phyloP scores from a whole-genome alignment of 2,113 vertebrate genomes.

The Anseranas semipalmata region DNA sequence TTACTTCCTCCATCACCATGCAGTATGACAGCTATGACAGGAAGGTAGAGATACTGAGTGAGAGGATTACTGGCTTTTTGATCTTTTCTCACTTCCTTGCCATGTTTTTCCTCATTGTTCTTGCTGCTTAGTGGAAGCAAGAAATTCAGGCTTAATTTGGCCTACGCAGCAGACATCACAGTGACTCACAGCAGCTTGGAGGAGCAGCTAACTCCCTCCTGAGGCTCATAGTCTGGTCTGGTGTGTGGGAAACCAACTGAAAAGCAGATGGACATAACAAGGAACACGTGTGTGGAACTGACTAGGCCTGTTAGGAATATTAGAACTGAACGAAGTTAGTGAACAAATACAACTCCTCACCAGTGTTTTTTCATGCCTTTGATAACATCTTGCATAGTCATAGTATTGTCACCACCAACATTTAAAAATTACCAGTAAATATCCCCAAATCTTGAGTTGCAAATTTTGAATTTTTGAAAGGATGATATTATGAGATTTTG shows the following conservation, averaged over 20 bases:
- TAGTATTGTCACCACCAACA: not conserved
- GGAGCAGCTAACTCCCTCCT: conserved; percentile 25
- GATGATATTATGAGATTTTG: not conserved
- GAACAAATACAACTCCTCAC: not conserved
- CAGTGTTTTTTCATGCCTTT: not conserved
- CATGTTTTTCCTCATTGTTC: not conserved
- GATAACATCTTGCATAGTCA: not conserved
- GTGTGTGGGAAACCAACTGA: conserved; percentile 50
- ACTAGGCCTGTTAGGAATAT: not conserved
- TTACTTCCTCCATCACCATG: not conserved
- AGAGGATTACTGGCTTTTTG: conserved; percentile 27
- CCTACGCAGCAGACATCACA: conserved; percentile 26
- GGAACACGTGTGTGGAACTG: not conserved
- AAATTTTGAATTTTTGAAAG: not conserved
- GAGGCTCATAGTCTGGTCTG: conserved; percentile 24
- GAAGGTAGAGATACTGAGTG: not conserved
- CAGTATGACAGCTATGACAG: not conserved
- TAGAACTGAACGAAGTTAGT: not conserved
- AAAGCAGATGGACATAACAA: conserved; percentile 32
- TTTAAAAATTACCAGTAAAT: not conserved
- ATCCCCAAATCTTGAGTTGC: not conserved
- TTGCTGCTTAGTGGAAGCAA: conserved; percentile 52
- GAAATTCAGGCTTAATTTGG: conserved; percentile 67
- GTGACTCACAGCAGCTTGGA: conserved; percentile 52
- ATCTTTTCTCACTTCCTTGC: conserved; percentile 39